Base-by-base conservation (phyloP, 2,888 invertebrate genomes). In the Cantharis flavilabris region DNA sequence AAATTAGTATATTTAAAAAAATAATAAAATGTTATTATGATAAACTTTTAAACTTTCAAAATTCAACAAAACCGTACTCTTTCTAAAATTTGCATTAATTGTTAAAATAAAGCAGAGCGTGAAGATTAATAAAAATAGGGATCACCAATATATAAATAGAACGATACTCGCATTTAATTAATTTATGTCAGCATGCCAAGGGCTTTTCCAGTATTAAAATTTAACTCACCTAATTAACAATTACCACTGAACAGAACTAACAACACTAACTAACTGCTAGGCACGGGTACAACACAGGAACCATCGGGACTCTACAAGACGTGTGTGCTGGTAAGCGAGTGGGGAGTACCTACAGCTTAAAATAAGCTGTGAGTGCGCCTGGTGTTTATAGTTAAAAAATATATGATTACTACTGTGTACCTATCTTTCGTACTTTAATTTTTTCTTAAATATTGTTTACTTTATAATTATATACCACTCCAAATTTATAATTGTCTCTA, bases 291-390 rank as follows among this genome's bases (percentile, higher is more conserved):
- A 49, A 77, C 76, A 70, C 76, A 70, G 71, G 73, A 72, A 70
- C 75, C 69, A 76, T 75, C 72, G 67, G 79, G 78, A 78, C 71
- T 74, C 69, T 63, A 71, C 70, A 65, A 64, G 69, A 70, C 73
- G 69, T 33, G 33, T 72, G 69, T 33, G 33, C 70, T 63, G 69
- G 62, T 13, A 62, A 33, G 69, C 78, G 78, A 71, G 84, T 81
- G 83, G 83, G 83, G 81, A 80, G 77, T 30, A 30, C 76, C 73
- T 30, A 30, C 72, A 80, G 83, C 85, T 84, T 83, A 85, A 85
- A 85, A 85, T 85, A 85, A 85, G 84, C 83, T 83, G 77, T 80
- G 82, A 81, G 81, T 82, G 83, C 82, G 82, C 83, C 82, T 79
- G 81, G 79, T 79, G 79, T 75, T 77, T 73, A 73, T 77, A 76